Evolutionary conservation across 2,888 invertebrate species (phyloP), one percentile per base, ranked within the genome.

Genomic region (Melinopterus prodromus): DNA sequence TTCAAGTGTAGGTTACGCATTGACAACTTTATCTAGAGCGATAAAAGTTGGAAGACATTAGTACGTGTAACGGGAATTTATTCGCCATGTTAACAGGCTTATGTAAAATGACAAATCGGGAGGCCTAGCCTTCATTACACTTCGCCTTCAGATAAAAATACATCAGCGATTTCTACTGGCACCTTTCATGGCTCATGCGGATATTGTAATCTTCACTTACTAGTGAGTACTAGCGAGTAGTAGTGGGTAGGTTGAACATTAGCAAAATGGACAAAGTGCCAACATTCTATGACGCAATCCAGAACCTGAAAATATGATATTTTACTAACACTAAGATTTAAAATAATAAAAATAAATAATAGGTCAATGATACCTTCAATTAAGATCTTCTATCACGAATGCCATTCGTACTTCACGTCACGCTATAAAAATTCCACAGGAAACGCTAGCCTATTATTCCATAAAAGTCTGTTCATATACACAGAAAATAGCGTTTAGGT

Each of bases 21-120:
- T 53, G 53, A 53, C 53, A 53, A 53, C 53, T 53, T 53, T 53
- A 53, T 53, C 53, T 53, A 12, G 53, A 53, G 53, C 53, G 53
- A 53, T 53, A 53, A 53, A 53, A 53, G 53, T 53, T 53, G 53
- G 53, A 53, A 53, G 53, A 53, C 53, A 53, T 53, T 53, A 53
- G 53, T 53, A 53, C 53, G 53, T 53, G 53, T 53, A 53, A 7
- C 53, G 53, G 53, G 3, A 53, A 53, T 53, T 53, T 53, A 53
- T 53, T 53, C 53, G 7, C 53, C 53, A 6, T 53, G 53, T 53
- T 53, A 53, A 53, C 53, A 53, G 53, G 53, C 53, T 53, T 53
- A 53, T 53, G 53, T 53, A 53, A 53, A 53, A 53, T 53, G 53
- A 53, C 53, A 53, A 53, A 53, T 53, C 53, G 53, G 53, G 53